These are phyloP conservation scores for Phthorimaea operculella DNA, from an alignment of 1,140 invertebrate species.

Conservation along the genomic window DNA sequence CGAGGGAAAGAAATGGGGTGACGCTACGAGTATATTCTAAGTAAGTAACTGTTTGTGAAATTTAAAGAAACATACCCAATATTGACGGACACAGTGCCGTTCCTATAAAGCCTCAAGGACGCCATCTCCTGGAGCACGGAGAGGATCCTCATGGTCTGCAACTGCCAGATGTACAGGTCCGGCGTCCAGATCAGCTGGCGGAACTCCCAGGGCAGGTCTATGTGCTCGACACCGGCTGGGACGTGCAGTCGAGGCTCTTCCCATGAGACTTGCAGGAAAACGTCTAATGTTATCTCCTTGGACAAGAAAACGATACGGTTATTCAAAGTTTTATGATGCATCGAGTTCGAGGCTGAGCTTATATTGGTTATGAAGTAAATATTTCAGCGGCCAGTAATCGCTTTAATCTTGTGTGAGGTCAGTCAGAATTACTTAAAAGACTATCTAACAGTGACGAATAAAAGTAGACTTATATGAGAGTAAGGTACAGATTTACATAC, in stretches of 20 bases:
- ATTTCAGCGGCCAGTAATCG: no score
- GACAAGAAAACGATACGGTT: neutral
- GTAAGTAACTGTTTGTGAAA: no score
- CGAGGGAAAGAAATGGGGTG: no score
- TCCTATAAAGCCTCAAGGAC: slow-evolving; percentile 68
- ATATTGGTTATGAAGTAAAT: no score
- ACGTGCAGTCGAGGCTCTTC: slow-evolving; percentile 64
- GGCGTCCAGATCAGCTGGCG: slow-evolving; percentile 68
- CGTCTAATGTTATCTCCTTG: slow-evolving; percentile 71
- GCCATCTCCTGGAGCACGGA: slow-evolving; percentile 71
- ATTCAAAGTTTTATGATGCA: neutral
- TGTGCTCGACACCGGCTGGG: slow-evolving; percentile 54
- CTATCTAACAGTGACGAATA: no score
- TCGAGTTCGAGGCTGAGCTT: no score
- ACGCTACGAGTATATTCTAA: no score
- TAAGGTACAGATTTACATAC: no score
- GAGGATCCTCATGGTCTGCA: slow-evolving; percentile 69
- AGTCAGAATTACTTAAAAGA: no score
- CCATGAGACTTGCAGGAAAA: slow-evolving; percentile 73
- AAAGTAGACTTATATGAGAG: no score
- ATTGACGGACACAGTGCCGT: slow-evolving; percentile 70
- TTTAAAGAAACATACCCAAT: slow-evolving; percentile 71
- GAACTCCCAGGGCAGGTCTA: slow-evolving; percentile 72
- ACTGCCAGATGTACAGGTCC: slow-evolving; percentile 71
- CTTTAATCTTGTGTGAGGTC: no score